Percentiles rank a stretch among this genome's conserved stretches.
Conservation (phyloP, 2,797 vertebrate species). For the Etheostoma nigrum region DNA sequence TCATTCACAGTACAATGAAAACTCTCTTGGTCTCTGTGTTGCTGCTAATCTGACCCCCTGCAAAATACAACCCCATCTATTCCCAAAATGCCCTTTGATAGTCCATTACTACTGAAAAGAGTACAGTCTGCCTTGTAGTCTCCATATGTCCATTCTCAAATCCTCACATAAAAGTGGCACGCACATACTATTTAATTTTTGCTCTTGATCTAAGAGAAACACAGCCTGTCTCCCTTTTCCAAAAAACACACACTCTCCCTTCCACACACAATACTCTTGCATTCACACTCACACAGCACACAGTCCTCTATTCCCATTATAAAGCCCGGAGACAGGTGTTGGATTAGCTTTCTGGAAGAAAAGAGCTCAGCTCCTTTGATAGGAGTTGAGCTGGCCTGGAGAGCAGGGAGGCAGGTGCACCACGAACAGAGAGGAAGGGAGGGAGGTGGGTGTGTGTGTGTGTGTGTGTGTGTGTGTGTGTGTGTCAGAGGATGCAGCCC, state of each 20-base stretch:
- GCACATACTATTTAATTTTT: slow-evolving; percentile 51
- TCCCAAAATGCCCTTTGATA: slow-evolving; percentile 65
- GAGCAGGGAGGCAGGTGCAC: slow-evolving; percentile 83
- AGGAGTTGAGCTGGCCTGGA: slow-evolving; percentile 81
- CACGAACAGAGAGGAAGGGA: slow-evolving; percentile 57
- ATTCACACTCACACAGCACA: slow-evolving; percentile 55
- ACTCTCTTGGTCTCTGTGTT: slow-evolving; percentile 42
- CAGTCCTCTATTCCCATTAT: slow-evolving; percentile 71
- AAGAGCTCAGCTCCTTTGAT: slow-evolving; percentile 82
- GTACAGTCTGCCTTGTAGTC: slow-evolving; percentile 63
- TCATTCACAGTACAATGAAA: slow-evolving; percentile 48
- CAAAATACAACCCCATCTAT: slow-evolving; percentile 66
- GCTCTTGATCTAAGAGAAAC: slow-evolving; percentile 67
- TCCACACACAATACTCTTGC: slow-evolving; percentile 58
- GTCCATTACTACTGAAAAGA: slow-evolving; percentile 64
- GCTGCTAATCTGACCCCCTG: slow-evolving; percentile 58
- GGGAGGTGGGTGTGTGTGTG: slow-evolving; percentile 26
- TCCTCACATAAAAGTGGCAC: slow-evolving; percentile 64
- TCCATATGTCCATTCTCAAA: slow-evolving; percentile 73
- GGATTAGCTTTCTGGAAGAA: slow-evolving; percentile 84
- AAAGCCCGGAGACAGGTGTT: slow-evolving; percentile 85
- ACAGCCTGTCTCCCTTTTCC: slow-evolving; percentile 54
- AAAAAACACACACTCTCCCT: slow-evolving; percentile 33
- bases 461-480: slow-evolving; percentile 43
- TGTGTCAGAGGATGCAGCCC: slow-evolving; percentile 71